Evolutionary conservation across 2,888 invertebrate genomes (phyloP), one percentile per base, ranked within the genome.

Genomic region (Nomada ruficornis): DNA sequence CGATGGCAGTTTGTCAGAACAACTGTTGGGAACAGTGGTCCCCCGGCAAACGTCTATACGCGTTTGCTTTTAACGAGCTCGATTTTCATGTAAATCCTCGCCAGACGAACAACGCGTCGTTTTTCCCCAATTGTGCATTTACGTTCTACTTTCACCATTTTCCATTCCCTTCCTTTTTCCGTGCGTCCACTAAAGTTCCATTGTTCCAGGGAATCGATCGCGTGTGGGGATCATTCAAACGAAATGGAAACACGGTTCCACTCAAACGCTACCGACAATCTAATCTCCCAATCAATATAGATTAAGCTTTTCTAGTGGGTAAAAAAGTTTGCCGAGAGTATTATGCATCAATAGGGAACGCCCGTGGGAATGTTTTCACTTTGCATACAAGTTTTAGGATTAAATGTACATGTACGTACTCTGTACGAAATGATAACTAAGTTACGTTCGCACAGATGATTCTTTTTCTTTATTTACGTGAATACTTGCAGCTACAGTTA

Each of bases 31-130:
- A 71, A 54, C 23, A 68, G 50, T 13, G 55, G 10, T 50, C 42
- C 47, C 47, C 54, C 36, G n/a, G 55, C 42, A 57, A 63, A 52
- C 52, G 60, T 62, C 36, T 29, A 47, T 47, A 36, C 42, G 36
- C 68, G 60, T 55, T 50, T 67, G n/a, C 64, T 36, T n/a, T 71
- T 81, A 77, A 80, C 77, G 80, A 83, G 81, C 64, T 79, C 88
- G 87, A 90, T 90, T 90, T 87, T 90, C 89, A 90, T 89, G 89
- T 86, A 90, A 90, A 90, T 90, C 82, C 67, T n/a, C 26, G 42
- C 20, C 60, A 42, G 36, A 55, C 74, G 59, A 80, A 80, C 77
- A 83, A 64, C 55, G 72, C 76, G 69, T 76, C 76, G 70, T 26
- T 68, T 65, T 60, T 70, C 15, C 36, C 67, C 81, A 44, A 74